Percentiles rank a stretch among this genome's conserved stretches.
These are phyloP conservation scores for Carcharodon carcharias DNA, from an alignment of 2,797 vertebrate species.

Conservation along the genomic window DNA sequence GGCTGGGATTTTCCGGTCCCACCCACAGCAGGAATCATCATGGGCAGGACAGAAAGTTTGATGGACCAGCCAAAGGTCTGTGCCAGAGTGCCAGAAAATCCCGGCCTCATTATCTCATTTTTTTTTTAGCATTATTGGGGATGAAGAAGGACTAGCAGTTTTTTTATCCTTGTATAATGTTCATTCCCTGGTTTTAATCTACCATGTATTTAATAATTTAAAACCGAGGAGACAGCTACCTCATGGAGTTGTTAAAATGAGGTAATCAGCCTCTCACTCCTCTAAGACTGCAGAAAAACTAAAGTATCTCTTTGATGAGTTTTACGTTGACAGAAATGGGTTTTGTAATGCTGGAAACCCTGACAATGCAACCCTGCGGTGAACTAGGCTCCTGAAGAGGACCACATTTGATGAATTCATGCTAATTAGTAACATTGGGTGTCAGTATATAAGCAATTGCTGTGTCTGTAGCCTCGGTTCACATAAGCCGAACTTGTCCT, in stretches of 20 bases:
- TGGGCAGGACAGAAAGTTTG: no score
- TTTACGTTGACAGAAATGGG: conserved; percentile 10
- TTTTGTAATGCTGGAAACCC: neutral
- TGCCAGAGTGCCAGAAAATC: no score
- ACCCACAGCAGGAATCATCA: no score
- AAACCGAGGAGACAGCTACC: neutral
- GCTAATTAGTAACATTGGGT: neutral
- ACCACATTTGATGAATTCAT: neutral
- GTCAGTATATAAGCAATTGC: neutral
- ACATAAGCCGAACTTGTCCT: neutral
- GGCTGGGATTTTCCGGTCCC: no score
- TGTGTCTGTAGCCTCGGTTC: neutral
- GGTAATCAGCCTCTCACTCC: conserved; percentile 4
- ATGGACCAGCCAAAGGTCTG: no score
- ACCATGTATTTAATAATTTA: neutral
- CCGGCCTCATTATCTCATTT: neutral
- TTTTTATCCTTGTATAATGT: no score
- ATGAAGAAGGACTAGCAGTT: neutral
- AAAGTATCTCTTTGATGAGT: neutral
- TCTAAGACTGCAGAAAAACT: neutral
- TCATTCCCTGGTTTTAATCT: neutral
- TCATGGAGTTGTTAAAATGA: neutral
- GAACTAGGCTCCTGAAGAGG: neutral
- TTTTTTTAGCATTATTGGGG: neutral
- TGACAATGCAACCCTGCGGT: neutral